Evolutionary conservation across 2,113 vertebrate genomes (phyloP), one percentile per base, ranked within the genome.

Genomic region (Scartelaos histophorus): DNA sequence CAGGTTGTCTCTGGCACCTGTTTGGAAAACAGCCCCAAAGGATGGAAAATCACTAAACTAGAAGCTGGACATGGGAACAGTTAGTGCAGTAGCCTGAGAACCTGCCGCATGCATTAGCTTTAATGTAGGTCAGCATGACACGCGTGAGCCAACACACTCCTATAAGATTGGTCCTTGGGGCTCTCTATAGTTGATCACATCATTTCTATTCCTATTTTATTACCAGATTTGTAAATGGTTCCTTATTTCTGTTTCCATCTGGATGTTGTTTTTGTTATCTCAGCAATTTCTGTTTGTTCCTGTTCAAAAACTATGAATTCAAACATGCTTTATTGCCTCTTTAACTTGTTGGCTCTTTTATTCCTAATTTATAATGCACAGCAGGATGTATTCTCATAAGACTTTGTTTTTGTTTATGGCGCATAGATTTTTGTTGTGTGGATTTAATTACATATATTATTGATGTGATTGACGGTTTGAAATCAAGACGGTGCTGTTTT

Each of bases 81-180:
- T 62, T 34, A 43, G 17, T 17, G 16, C 65, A 47, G 65, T 66
- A 66, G 65, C 45, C 65, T 66, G 65, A 47, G 43, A 66, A 66
- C 65, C 43, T 66, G 45, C 65, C 43, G 38, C 43, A 66, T 66
- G 45, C 38, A 47, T 66, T 45, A 66, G n/a, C 65, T 46, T 45
- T 45, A 66, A 64, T 64, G 61, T 64, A 47, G 65, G 45, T 45
- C 45, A 66, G 65, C 35, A 45, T 66, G 43, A 66, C 12, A 5
- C 43, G 46, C n/a, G 38, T 66, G 38, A 66, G 38, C 62, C 62
- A 64, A 38, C 15, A 64, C 16, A 17, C 60, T 43, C 11, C 10
- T 45, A 47, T 66, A 66, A 66, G n/a, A 66, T 47, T 47, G 43
- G 12, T 24, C 65, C 43, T 66, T 25, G 7, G 65, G 64, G 43